Percentiles rank a stretch among this genome's conserved stretches.
Evolutionary conservation across 2,113 vertebrate genomes (phyloP).

Genomic region (Actenoides lindsayi): DNA sequence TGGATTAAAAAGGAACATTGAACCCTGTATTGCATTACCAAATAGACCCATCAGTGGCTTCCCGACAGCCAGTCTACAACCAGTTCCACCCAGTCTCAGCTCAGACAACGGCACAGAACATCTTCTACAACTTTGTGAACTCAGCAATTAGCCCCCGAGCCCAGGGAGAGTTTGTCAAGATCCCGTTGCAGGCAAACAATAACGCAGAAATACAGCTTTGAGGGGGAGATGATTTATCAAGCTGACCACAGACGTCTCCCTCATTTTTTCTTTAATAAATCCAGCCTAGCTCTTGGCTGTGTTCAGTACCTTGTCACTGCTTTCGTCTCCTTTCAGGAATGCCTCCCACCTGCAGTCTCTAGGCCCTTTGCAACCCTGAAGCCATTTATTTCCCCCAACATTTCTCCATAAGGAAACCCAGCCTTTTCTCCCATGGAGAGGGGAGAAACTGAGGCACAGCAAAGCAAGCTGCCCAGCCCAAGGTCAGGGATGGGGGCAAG

Average conservation of each 20-base stretch:
- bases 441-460: conserved; percentile 16
- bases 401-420: background rate
- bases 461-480: background rate
- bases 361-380: background rate
- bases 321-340: conserved; percentile 3
- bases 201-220: conserved; percentile 42
- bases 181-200: background rate
- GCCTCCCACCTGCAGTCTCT: conserved; percentile 36
- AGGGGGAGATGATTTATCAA: conserved; percentile 53
- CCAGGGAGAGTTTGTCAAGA: conserved; percentile 15
- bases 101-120: background rate
- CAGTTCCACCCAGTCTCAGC: background rate
- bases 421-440: background rate
- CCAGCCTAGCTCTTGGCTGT: conserved; percentile 37
- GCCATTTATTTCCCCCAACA: conserved; percentile 10
- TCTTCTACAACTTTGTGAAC: conserved; percentile 8
- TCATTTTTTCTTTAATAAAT: conserved; percentile 62
- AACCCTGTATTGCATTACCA: background rate
- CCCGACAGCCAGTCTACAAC: background rate
- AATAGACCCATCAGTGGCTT: background rate
- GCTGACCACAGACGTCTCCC: conserved; percentile 48
- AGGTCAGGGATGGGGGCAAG: background rate
- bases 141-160: conserved; percentile 36
- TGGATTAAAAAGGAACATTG: background rate
- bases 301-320: conserved; percentile 44